Conservation (phyloP, 2,797 vertebrate genomes). For the Nyctalus aviator region DNA sequence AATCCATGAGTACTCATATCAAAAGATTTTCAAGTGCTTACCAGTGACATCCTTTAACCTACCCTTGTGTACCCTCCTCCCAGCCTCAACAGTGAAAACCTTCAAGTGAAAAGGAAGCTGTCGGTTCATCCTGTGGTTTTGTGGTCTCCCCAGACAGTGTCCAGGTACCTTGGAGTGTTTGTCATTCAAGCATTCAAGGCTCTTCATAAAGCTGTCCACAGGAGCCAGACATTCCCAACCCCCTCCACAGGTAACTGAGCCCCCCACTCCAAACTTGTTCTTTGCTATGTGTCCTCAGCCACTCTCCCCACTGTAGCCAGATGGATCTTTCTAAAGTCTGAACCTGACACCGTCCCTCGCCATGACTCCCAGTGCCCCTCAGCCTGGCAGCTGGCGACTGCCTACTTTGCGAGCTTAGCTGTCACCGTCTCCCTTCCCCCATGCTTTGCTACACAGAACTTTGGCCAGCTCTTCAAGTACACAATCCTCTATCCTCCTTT, state of each 20-base stretch:
- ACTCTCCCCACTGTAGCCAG: neutral
- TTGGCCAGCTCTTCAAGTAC: neutral
- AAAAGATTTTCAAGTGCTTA: slow-evolving; percentile 57
- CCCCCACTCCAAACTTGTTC: neutral
- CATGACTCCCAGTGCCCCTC: neutral
- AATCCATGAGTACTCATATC: neutral
- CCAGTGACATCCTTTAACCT: slow-evolving; percentile 9
- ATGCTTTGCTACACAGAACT: neutral
- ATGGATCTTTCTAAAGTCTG: neutral
- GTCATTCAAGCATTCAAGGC: neutral
- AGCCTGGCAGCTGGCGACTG: neutral
- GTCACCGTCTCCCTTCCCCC: neutral
- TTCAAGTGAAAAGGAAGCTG: slow-evolving; percentile 16
- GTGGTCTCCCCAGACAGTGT: neutral
- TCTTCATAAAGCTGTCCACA: neutral
- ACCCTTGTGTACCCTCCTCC: neutral
- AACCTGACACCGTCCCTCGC: neutral
- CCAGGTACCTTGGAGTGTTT: neutral
- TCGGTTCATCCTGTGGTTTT: neutral
- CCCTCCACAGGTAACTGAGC: neutral
- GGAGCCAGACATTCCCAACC: neutral
- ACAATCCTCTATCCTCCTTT: neutral
- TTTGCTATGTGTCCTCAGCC: neutral
- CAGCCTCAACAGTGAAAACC: neutral
- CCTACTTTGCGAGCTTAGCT: neutral